phyloP scores from a whole-genome alignment of 2,113 vertebrate genomes.

The Xyliphius kryptos region DNA sequence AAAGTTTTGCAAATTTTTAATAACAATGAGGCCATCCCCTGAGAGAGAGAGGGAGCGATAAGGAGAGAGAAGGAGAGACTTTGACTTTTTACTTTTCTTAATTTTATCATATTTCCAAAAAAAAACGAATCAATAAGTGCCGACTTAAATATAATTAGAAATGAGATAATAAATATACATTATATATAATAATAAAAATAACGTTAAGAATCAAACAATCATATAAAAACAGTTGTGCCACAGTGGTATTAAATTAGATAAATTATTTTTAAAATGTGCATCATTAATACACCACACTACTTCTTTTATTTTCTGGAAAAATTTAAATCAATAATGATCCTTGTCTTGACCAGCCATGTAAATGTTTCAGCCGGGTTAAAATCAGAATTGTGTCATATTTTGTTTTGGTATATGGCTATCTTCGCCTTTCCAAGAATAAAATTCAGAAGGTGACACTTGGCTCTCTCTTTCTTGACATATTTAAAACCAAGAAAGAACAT shows the following conservation, averaged over 20 bases:
- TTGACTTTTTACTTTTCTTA: neutral
- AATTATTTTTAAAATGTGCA: too few relatives aligned
- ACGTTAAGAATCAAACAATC: neutral
- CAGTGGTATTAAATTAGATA: too few relatives aligned
- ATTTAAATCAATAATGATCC: neutral
- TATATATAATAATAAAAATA: neutral
- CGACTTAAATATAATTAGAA: neutral
- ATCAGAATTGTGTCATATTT: neutral
- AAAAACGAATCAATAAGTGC: too few relatives aligned
- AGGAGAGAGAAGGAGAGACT: neutral
- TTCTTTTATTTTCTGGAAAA: neutral
- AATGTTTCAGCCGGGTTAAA: neutral
- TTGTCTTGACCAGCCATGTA: too few relatives aligned
- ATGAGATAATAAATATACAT: neutral
- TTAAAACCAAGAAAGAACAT: neutral
- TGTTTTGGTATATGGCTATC: neutral
- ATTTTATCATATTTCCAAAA: neutral
- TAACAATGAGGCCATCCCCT: too few relatives aligned
- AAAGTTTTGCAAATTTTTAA: too few relatives aligned
- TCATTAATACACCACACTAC: neutral
- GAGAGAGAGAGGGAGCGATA: neutral
- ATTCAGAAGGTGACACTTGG: neutral
- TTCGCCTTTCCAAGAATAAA: neutral
- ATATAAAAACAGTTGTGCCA: neutral
- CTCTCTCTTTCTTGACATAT: neutral